A percentile compares a stretch with the other conserved stretches of the same genome.
Conservation (phyloP, 2,797 vertebrate genomes). For the Steatocranus sp. region DNA sequence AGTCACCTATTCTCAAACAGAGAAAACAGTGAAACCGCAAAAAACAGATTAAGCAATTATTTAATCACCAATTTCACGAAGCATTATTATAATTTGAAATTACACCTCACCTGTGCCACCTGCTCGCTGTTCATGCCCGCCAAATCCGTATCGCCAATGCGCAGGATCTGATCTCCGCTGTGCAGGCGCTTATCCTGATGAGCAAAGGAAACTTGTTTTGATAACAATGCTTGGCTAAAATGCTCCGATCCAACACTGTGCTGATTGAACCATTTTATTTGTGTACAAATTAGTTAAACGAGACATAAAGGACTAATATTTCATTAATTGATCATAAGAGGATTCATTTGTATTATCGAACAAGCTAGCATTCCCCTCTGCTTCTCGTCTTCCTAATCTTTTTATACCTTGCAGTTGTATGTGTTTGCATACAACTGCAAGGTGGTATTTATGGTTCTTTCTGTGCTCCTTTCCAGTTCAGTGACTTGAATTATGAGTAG, state of each 20-base stretch:
- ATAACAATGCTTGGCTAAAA: not conserved
- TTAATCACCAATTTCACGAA: not conserved
- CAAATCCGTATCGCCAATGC: slow-evolving; percentile 89
- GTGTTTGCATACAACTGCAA: not conserved
- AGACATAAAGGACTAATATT: not conserved
- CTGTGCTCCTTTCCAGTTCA: slow-evolving; percentile 61
- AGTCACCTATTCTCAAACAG: not conserved
- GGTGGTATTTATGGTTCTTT: not conserved
- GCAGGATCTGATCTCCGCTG: slow-evolving; percentile 90
- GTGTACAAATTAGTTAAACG: not conserved
- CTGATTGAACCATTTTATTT: not conserved
- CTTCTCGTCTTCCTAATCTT: not conserved
- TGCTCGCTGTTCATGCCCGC: slow-evolving; percentile 90
- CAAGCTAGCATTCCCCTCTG: not conserved
- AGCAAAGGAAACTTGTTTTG: not conserved
- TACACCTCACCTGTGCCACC: slow-evolving; percentile 79
- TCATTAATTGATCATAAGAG: not conserved
- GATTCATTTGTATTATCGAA: not conserved
- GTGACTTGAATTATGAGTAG: slow-evolving; percentile 52
- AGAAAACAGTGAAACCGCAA: not conserved
- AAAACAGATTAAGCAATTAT: not conserved
- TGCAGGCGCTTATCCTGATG: slow-evolving; percentile 83
- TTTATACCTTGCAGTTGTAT: not conserved
- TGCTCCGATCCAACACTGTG: not conserved
- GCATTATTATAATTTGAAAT: not conserved